phyloP scores from a whole-genome alignment of 2,888 invertebrate genomes.

The Tetramorium bicarinatum region DNA sequence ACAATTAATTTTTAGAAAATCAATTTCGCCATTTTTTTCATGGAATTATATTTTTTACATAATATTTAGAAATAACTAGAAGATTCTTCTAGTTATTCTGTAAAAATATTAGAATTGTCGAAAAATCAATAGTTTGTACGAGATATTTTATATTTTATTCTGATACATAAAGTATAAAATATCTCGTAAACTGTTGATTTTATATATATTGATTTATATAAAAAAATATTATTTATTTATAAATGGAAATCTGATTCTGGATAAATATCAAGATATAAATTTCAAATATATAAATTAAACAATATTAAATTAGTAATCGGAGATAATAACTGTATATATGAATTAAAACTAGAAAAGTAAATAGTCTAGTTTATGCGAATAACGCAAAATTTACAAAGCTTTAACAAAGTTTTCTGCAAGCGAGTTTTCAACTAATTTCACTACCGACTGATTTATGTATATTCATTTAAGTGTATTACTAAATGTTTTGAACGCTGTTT shows the following conservation, averaged over 20 bases:
- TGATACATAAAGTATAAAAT: too few species aligned
- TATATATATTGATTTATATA: not conserved
- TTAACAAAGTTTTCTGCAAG: conserved; percentile 19
- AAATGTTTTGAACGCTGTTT: conserved; percentile 7
- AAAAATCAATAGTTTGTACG: too few species aligned
- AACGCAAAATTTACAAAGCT: not conserved
- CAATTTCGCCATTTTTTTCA: too few species aligned
- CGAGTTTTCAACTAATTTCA: conserved; percentile 49
- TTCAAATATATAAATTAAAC: not conserved
- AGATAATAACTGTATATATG: not conserved
- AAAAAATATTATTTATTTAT: not conserved
- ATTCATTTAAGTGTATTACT: conserved; percentile 43
- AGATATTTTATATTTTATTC: too few species aligned
- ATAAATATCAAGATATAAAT: not conserved
- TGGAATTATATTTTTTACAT: too few species aligned
- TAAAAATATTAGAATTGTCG: too few species aligned
- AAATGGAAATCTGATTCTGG: not conserved
- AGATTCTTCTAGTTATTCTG: too few species aligned
- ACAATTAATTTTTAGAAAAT: too few species aligned
- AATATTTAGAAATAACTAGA: too few species aligned
- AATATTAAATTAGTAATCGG: not conserved
- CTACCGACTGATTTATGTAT: conserved; percentile 1
- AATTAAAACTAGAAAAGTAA: conserved; percentile 11
- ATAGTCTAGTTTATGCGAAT: not conserved
- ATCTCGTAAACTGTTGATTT: too few species aligned